Conservation (phyloP, 1,140 invertebrate genomes). For the Zelostemma sp. region DNA sequence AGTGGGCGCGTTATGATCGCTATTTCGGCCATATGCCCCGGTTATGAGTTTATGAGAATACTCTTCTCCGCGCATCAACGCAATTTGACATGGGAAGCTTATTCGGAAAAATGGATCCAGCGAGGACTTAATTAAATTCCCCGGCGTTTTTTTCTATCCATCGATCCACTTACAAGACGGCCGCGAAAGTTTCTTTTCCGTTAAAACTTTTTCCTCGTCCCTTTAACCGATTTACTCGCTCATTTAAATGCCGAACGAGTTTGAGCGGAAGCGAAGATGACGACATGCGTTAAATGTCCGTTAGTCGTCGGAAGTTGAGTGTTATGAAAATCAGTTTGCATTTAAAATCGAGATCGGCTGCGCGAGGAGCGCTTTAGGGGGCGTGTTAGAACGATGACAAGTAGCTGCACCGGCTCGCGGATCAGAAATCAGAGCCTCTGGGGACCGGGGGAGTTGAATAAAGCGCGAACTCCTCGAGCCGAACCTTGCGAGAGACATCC, state of each 20-base stretch:
- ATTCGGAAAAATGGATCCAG: constrained; percentile 16
- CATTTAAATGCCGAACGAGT: constrained; percentile 3
- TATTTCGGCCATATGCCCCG: constrained; percentile 44
- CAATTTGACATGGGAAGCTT: constrained; percentile 48
- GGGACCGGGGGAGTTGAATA: constrained; percentile 50
- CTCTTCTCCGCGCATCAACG: constrained; percentile 19
- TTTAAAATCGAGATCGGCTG: constrained; percentile 32
- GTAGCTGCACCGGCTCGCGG: constrained; percentile 64
- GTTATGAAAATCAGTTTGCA: constrained; percentile 65
- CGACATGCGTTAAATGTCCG: constrained; percentile 57
- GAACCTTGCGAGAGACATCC: constrained; percentile 60
- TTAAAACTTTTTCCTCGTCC: too few species aligned
- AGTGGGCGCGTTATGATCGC: constrained; percentile 35
- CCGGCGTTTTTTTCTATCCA: too few species aligned
- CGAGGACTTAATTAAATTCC: constrained; percentile 1
- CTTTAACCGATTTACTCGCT: too few species aligned
- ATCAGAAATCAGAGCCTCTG: constrained; percentile 69
- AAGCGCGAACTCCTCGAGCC: constrained; percentile 51
- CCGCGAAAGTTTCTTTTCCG: background rate
- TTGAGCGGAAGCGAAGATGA: constrained; percentile 27
- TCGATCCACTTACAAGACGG: too few species aligned
- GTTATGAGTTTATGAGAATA: constrained; percentile 43
- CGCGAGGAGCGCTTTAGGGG: constrained; percentile 16
- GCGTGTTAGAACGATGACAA: constrained; percentile 55
- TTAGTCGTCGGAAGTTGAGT: constrained; percentile 66